Evolutionary conservation across 2,113 vertebrate genomes (phyloP).

Genomic region (Rutilus rutilus): DNA sequence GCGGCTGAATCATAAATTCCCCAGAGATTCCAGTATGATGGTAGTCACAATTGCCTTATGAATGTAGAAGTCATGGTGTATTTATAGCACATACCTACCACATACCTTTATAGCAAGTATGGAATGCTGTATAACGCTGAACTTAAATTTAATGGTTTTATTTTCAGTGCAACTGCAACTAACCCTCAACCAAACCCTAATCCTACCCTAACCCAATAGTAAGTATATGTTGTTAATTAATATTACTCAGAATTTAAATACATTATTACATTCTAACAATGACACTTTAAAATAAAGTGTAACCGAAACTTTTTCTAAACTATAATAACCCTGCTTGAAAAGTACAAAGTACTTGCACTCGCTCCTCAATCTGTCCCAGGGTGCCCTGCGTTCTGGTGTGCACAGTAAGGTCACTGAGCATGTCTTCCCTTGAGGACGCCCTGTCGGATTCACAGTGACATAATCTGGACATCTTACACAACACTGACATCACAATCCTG

Average conservation of each 20-base stretch:
- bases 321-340: not conserved
- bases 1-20: not conserved
- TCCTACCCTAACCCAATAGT: too few species aligned
- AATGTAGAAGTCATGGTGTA: not conserved
- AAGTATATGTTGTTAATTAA: too few species aligned
- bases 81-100: not conserved
- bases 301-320: not conserved
- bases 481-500: constrained; percentile 1
- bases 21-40: not conserved
- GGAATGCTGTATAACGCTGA: not conserved
- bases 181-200: too few species aligned
- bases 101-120: too few species aligned
- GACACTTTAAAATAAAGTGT: too few species aligned
- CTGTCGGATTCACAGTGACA: not conserved
- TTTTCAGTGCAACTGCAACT: not conserved
- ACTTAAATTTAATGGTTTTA: not conserved
- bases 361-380: not conserved
- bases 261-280: too few species aligned
- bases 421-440: not conserved
- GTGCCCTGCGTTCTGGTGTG: not conserved
- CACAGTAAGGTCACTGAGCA: not conserved
- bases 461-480: not conserved
- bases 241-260: too few species aligned
- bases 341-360: not conserved
- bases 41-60: not conserved